A percentile compares a stretch with the other conserved stretches of the same genome.
phyloP scores from a whole-genome alignment of 2,113 vertebrate genomes.

The Dipodomys spectabilis region DNA sequence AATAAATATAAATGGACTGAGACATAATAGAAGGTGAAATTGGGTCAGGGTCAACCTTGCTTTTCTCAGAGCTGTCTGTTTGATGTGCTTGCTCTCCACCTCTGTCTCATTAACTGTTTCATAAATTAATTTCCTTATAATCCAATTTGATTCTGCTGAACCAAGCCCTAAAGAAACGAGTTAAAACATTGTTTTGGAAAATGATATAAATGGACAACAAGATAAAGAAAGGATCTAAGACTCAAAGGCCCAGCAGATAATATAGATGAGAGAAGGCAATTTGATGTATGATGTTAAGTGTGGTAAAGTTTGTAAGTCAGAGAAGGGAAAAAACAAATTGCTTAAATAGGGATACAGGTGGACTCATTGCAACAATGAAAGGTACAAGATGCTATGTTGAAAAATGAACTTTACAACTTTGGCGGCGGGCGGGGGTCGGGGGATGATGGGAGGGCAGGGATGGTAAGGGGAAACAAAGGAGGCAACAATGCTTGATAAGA shows the following conservation, averaged over 20 bases:
- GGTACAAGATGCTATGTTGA: no score
- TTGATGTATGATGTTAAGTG: neutral
- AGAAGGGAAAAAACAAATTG: no score
- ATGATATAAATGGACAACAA: neutral
- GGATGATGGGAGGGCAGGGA: no score
- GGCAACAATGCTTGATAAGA: no score
- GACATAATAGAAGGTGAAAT: neutral
- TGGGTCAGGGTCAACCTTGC: neutral
- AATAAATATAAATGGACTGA: neutral
- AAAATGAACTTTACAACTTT: no score
- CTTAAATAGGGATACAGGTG: no score
- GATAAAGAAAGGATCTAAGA: neutral
- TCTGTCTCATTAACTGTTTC: neutral
- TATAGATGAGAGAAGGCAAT: neutral
- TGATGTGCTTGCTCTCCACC: neutral
- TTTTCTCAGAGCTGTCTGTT: neutral
- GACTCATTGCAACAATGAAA: no score
- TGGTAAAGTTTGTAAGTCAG: no score
- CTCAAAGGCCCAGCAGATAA: neutral
- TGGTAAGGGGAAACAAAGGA: no score
- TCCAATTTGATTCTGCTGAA: neutral
- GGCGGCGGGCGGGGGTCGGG: no score
- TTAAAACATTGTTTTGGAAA: neutral
- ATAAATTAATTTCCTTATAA: neutral
- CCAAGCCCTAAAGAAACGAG: neutral